Base-by-base conservation (phyloP, 2,797 vertebrate species). In the Erpetoichthys calabaricus region DNA sequence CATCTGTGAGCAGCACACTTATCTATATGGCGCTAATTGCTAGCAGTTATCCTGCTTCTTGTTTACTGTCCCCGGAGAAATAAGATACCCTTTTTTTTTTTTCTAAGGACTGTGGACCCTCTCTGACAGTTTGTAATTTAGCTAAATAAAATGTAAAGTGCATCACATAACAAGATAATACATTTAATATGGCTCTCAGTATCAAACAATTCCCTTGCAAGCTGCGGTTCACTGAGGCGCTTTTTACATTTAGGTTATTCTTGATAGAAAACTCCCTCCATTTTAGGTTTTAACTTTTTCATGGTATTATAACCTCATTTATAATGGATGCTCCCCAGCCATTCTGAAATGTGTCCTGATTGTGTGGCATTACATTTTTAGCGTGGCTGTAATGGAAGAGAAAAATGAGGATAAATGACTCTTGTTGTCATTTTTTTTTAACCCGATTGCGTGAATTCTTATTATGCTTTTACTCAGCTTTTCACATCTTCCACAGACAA, bases 11-110 rank as follows among this genome's bases (percentile, higher is more conserved):
- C 42, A 56, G 59, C 57, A 55, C 41, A 42, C 51, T 59, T 55
- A 60, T 55, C 60, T 53, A 55, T 53, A 57, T 47, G 55, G 46
- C 42, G 57, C 45, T 62, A 61, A 64, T 54, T 68, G 57, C 64
- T 62, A 8, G 52, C 8, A 65, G 67, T 54, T 50, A 57, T 9
- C 55, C 9, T 10, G 58, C 45, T 55, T 45, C 7, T 25, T 53
- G 51, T 54, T 54, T 54, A 41, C 53, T 54, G 41, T 54, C 53
- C 53, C 53, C 8, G 5, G 53, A 54, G 53, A 54, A 42, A 54
- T n/a, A 49, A 6, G 53, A 42, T 54, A 41, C 41, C 10, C 44
- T 25, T 25, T 25, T 25, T 25, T 25, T 25, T 25, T 54, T 54
- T 41, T 54, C 5, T 42, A 6, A 4, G 53, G 41, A 43, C 44